A percentile compares a stretch with the other conserved stretches of the same genome.
These are phyloP conservation scores for Teleogryllus oceanicus DNA, from an alignment of 2,888 invertebrate species.

Conservation along the genomic window DNA sequence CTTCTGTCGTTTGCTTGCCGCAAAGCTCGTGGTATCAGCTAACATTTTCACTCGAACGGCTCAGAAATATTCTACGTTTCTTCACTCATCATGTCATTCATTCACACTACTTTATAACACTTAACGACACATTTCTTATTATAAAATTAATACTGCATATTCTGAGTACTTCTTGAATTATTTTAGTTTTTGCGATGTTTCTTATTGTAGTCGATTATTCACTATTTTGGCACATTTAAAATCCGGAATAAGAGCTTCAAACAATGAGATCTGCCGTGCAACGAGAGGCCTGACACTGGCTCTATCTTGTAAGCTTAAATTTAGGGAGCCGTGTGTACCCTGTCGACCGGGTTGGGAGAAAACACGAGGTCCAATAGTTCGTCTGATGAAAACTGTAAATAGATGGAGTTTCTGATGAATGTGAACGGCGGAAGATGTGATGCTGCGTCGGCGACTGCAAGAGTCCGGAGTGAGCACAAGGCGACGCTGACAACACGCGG, in stretches of 20 bases:
- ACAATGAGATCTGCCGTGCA: background rate
- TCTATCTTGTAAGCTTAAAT: background rate
- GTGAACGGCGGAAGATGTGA: no score
- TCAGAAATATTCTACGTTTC: background rate
- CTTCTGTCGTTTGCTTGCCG: background rate
- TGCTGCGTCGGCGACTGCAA: no score
- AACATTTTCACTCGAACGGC: background rate
- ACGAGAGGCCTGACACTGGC: background rate
- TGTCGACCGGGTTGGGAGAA: constrained; percentile 21
- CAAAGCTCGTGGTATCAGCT: background rate
- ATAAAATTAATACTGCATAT: constrained; percentile 23
- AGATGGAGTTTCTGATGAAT: no score
- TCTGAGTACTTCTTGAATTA: background rate
- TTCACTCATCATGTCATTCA: background rate
- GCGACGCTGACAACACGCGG: no score
- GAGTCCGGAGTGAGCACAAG: no score
- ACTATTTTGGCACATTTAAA: constrained; percentile 18
- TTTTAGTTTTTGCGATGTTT: background rate
- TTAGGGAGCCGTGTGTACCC: background rate
- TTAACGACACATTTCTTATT: constrained; percentile 2
- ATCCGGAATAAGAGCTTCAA: background rate
- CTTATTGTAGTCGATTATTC: background rate
- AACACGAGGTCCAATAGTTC: background rate
- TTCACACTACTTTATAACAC: constrained; percentile 18
- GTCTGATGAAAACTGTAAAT: no score